Percentiles rank a stretch among this genome's conserved stretches.
These are phyloP conservation scores for Meles meles DNA, from an alignment of 2,113 vertebrate species.

Conservation along the genomic window DNA sequence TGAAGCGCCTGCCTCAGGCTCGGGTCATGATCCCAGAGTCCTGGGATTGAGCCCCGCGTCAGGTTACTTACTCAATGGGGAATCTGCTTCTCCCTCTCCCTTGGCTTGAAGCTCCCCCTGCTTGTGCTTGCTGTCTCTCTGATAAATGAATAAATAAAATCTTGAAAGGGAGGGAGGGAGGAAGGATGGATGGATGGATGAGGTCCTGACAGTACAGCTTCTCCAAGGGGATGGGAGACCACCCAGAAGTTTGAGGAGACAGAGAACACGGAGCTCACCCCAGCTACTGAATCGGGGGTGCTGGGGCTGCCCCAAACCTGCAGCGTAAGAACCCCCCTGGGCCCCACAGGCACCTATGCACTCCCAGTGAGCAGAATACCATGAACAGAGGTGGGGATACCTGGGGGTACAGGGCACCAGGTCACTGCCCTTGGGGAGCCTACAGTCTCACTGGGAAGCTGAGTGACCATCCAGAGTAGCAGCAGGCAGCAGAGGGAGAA, in stretches of 20 bases:
- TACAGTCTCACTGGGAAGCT: background rate
- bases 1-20: background rate
- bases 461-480: background rate
- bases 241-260: background rate
- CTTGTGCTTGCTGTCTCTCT: background rate
- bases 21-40: too few species aligned
- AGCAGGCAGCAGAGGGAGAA: background rate
- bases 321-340: too few species aligned
- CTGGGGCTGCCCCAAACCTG: background rate
- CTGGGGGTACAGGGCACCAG: background rate
- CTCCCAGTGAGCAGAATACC: background rate
- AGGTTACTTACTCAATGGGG: background rate
- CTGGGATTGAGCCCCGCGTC: background rate
- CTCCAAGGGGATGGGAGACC: background rate
- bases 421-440: background rate
- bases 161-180: background rate
- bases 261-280: background rate
- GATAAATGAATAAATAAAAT: background rate
- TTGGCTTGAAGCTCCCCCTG: background rate
- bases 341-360: too few species aligned
- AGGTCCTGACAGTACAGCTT: background rate
- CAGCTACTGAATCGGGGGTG: background rate
- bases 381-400: background rate
- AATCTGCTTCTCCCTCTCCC: background rate
- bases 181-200: background rate